phyloP scores from a whole-genome alignment of 2,888 invertebrate species.

The Sinotaia quadrata region DNA sequence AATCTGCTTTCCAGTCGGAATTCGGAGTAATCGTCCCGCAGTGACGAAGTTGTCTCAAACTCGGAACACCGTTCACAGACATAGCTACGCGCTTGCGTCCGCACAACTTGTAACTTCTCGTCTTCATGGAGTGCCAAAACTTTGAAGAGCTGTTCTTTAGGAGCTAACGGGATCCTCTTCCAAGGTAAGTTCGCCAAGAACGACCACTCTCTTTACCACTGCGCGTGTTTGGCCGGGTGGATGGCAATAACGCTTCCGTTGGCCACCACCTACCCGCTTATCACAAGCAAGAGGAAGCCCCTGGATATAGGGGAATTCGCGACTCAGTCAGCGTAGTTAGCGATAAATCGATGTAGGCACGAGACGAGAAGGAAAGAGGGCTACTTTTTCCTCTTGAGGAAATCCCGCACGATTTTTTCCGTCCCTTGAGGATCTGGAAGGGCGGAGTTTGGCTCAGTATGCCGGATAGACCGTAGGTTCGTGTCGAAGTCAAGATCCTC shows the following conservation, averaged over 20 bases:
- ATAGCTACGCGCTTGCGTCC: too few relatives aligned
- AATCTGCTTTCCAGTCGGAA: not conserved
- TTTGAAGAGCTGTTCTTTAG: not conserved
- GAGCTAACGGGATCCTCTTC: not conserved
- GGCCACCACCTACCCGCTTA: slow-evolving; percentile 14
- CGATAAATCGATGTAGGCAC: slow-evolving; percentile 7
- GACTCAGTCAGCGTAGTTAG: not conserved
- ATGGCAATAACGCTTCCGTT: slow-evolving; percentile 8
- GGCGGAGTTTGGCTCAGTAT: too few relatives aligned
- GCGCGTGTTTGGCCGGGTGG: slow-evolving; percentile 14
- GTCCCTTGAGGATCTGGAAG: too few relatives aligned
- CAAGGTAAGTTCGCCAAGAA: not conserved
- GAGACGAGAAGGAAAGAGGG: slow-evolving; percentile 1
- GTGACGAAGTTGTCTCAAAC: not conserved
- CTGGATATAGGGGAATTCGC: slow-evolving; percentile 14
- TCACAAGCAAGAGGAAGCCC: not conserved
- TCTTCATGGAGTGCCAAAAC: not conserved
- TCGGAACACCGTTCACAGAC: too few relatives aligned
- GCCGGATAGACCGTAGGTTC: too few relatives aligned
- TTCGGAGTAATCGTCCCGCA: not conserved
- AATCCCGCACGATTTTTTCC: not conserved
- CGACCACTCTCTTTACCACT: not conserved
- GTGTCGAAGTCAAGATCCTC: too few relatives aligned
- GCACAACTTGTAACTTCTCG: too few relatives aligned
- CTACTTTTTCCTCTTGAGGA: not conserved